Conservation (phyloP, 2,797 vertebrate species). For the Pogonophryne albipinna region DNA sequence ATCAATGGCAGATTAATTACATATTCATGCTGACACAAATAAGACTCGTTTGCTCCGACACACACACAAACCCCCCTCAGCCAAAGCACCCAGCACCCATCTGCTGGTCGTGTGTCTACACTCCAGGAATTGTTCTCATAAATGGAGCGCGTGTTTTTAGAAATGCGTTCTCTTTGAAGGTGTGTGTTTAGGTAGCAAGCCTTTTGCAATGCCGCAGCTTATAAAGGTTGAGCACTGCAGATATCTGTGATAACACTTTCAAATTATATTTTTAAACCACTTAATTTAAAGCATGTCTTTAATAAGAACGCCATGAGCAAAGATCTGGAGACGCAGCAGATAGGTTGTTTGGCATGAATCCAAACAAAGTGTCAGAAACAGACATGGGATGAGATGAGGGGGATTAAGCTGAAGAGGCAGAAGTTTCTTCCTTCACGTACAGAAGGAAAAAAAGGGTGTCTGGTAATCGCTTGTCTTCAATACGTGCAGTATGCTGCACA, state of each 20-base stretch:
- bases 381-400: constrained; percentile 33
- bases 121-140: constrained; percentile 49
- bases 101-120: constrained; percentile 72
- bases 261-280: background rate
- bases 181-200: constrained; percentile 8
- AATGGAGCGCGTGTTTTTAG: constrained; percentile 14
- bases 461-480: constrained; percentile 56
- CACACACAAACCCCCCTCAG: constrained; percentile 55
- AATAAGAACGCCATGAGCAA: constrained; percentile 37
- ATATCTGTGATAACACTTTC: constrained; percentile 11
- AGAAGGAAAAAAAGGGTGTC: constrained; percentile 25
- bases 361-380: constrained; percentile 62
- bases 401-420: constrained; percentile 59
- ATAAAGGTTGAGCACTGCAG: constrained; percentile 26
- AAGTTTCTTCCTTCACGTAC: constrained; percentile 49
- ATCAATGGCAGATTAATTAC: constrained; percentile 75
- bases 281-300: constrained; percentile 24
- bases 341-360: constrained; percentile 61
- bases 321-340: constrained; percentile 60
- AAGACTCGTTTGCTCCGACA: constrained; percentile 55
- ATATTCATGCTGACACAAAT: constrained; percentile 79
- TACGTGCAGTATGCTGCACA: constrained; percentile 45
- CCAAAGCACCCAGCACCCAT: constrained; percentile 78
- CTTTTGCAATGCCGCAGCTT: constrained; percentile 13
- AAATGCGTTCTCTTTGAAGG: constrained; percentile 18